phyloP scores from a whole-genome alignment of 2,797 vertebrate genomes.

The Coregonus suidteri region DNA sequence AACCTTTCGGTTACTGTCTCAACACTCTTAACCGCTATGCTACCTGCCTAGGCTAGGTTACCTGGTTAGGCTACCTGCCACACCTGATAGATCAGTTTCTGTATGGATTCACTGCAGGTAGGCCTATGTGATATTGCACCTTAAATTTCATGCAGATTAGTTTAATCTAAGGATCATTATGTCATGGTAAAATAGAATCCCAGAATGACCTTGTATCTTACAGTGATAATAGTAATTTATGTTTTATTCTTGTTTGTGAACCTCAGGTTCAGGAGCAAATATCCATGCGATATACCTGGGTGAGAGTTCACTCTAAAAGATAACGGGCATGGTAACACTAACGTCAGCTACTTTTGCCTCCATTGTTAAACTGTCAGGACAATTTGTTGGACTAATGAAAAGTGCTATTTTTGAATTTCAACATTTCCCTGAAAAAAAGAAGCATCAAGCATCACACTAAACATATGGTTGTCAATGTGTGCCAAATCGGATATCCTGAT shows the following conservation, averaged over 20 bases:
- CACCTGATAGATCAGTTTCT: slow-evolving; percentile 79
- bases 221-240: not conserved
- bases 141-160: not conserved
- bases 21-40: no score
- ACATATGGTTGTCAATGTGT: not conserved
- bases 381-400: slow-evolving; percentile 80
- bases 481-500: not conserved
- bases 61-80: slow-evolving; percentile 55
- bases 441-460: not conserved
- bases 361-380: slow-evolving; percentile 75
- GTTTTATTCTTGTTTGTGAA: not conserved
- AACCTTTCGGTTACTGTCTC: no score
- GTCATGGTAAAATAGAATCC: not conserved
- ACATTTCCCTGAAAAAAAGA: not conserved
- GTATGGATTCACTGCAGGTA: slow-evolving; percentile 78
- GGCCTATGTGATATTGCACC: slow-evolving; percentile 1
- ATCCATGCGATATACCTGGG: slow-evolving; percentile 76
- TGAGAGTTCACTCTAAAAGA: slow-evolving; percentile 77
- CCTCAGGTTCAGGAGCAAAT: slow-evolving; percentile 70
- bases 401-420: not conserved
- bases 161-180: not conserved
- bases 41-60: no score
- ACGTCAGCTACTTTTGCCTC: slow-evolving; percentile 63
- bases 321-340: slow-evolving; percentile 74
- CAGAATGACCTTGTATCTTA: not conserved